Conservation (phyloP, 2,113 vertebrate species). For the Brachyistius frenatus region DNA sequence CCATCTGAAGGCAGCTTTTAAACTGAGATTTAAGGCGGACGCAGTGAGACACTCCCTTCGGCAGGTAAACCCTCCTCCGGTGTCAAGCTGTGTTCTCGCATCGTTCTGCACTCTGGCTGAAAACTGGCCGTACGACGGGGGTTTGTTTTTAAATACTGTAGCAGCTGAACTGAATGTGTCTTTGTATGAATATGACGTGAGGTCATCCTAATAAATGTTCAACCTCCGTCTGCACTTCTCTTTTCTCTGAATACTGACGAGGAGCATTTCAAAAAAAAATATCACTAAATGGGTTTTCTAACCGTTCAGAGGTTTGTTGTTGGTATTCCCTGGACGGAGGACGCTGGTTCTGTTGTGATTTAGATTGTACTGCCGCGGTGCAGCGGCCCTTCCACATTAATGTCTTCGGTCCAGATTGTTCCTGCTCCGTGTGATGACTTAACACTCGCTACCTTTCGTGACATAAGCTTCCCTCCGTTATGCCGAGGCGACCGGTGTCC, state of each 20-base stretch:
- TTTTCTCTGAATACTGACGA: slow-evolving; percentile 7
- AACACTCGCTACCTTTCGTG: slow-evolving; percentile 32
- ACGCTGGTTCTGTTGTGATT: not conserved
- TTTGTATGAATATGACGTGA: slow-evolving; percentile 25
- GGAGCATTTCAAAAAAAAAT: not conserved
- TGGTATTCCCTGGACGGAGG: not conserved
- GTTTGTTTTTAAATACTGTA: not conserved
- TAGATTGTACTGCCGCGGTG: not conserved
- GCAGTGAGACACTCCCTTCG: too few relatives aligned
- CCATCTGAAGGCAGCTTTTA: too few relatives aligned
- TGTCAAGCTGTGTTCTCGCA: too few relatives aligned
- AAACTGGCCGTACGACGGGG: not conserved
- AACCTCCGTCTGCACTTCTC: slow-evolving; percentile 6
- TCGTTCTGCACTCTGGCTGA: not conserved
- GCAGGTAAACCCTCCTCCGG: too few relatives aligned
- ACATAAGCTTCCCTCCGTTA: slow-evolving; percentile 26
- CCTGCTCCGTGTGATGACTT: slow-evolving; percentile 27
- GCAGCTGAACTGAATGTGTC: slow-evolving; percentile 14
- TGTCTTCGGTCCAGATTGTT: slow-evolving; percentile 12
- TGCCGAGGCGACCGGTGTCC: slow-evolving; percentile 30
- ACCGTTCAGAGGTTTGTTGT: not conserved
- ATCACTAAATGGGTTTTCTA: not conserved
- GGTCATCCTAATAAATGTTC: slow-evolving; percentile 48
- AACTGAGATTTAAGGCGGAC: too few relatives aligned
- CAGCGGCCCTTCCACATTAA: not conserved